These are phyloP conservation scores for Pristionchus japonicus DNA, from an alignment of 2,888 invertebrate species.

Conservation along the genomic window DNA sequence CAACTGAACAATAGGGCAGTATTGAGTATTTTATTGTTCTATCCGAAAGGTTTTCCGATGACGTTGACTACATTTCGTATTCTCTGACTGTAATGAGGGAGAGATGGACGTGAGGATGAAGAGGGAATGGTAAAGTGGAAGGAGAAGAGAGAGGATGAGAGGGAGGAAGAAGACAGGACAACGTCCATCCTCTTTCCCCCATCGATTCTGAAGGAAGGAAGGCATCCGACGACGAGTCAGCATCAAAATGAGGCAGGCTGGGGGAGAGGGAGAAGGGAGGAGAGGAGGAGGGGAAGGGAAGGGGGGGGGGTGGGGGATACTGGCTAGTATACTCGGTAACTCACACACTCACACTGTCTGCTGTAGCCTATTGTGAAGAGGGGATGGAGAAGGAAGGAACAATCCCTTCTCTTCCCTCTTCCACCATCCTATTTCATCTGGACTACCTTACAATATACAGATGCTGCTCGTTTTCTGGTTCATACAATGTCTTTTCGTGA, in stretches of 20 bases:
- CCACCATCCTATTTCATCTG: background rate
- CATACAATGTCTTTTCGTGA: background rate
- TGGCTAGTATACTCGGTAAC: conserved; percentile 24
- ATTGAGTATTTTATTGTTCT: no score
- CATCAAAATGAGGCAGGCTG: conserved; percentile 16
- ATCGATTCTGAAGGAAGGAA: conserved; percentile 24
- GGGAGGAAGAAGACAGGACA: conserved; percentile 9
- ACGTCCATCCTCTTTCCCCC: background rate
- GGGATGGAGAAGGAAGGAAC: background rate
- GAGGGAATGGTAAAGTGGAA: background rate
- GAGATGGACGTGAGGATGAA: background rate
- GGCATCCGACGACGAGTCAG: conserved; percentile 9
- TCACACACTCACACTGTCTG: background rate
- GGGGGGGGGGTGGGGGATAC: background rate
- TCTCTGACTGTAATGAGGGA: background rate
- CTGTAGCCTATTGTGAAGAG: background rate
- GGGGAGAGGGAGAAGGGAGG: background rate
- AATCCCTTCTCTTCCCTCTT: background rate
- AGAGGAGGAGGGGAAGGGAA: background rate
- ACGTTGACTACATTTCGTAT: background rate
- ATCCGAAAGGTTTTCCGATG: no score
- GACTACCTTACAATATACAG: background rate
- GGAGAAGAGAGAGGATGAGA: background rate
- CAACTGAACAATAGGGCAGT: no score
- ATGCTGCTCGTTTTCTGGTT: background rate